A percentile compares a stretch with the other conserved stretches of the same genome.
Evolutionary conservation across 2,888 invertebrate species (phyloP).

Genomic region (Urechis unicinctus): DNA sequence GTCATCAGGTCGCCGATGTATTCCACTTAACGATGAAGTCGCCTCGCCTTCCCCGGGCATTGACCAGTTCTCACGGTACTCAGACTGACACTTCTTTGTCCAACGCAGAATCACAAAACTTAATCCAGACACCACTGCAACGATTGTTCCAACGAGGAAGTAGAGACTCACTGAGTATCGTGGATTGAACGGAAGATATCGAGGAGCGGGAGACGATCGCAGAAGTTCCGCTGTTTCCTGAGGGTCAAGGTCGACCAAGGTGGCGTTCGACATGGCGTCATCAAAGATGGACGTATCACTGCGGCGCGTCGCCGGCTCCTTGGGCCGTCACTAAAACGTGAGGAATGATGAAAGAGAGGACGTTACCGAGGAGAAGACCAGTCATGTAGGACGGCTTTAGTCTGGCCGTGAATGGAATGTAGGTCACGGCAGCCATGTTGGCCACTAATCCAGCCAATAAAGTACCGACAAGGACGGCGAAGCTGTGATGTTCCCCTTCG

Average conservation of each 20-base stretch:
- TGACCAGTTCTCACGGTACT: conserved; percentile 11
- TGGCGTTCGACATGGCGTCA: not conserved
- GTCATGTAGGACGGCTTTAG: conserved; percentile 13
- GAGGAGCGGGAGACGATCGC: not conserved
- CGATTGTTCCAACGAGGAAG: conserved; percentile 11
- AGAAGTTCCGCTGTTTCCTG: no score
- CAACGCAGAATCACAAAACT: conserved; percentile 13
- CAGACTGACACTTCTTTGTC: conserved; percentile 1
- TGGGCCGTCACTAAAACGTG: conserved; percentile 16
- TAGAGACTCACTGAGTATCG: conserved; percentile 7
- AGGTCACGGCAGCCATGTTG: conserved; percentile 12
- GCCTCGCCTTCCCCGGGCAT: not conserved
- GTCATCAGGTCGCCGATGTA: no score
- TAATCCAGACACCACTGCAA: conserved; percentile 6
- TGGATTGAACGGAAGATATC: not conserved
- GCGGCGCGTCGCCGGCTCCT: conserved; percentile 8
- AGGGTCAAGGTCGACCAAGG: not conserved
- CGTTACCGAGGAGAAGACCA: conserved; percentile 15
- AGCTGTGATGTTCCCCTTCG: conserved; percentile 6
- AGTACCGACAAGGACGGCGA: conserved; percentile 13
- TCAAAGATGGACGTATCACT: not conserved
- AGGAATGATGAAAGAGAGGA: conserved; percentile 12
- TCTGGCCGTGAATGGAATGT: conserved; percentile 13
- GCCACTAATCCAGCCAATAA: conserved; percentile 11
- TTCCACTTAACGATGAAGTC: no score